Evolutionary conservation across 2,888 invertebrate genomes (phyloP), one percentile per base, ranked within the genome.

Genomic region (Eudasyphora cyanicolor): DNA sequence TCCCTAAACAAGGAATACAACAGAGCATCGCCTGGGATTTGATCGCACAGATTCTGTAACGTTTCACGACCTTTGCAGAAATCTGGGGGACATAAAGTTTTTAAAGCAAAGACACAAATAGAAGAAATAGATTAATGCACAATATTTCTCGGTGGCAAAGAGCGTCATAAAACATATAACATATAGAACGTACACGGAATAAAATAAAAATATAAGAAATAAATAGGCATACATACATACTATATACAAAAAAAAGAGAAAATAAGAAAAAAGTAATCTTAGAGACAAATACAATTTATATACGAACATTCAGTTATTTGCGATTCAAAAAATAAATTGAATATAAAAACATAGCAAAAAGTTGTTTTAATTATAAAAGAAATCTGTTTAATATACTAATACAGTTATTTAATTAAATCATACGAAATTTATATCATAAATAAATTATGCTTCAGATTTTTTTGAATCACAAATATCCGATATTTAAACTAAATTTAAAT

Each of bases 1-100:
- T 97, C 96, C 83, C 97, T 94, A 93, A 98, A 97, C 95, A 98
- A 96, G 87, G 97, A 97, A 92, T 96, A 97, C 14, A 98, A 94
- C 60, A 97, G 93, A 2, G 97, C 97, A 92, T 98, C 97, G 19
- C 97, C 97, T 14, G 97, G 96, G 92, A 97, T 97, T 90, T 96
- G 94, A 71, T 96, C 96, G 92, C 97, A 97, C 86, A 97, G 94
- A 87, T 96, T 95, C 70, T 96, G 95, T 88, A 97, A 93, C 71
- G 95, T 95, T 90, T 96, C 96, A 89, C 92, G 92, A 87, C 92
- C 91, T 88, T 92, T 92, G 89, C 92, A 92, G 88, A 91, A 92
- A 90, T 91, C 92, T 92, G 90, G 90, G 91, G 91, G 92, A 92
- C 91, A 92, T 92, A 91, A 91, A 90, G 91, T 89, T 91, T 90